These are phyloP conservation scores for Drosophila bocqueti DNA, from an alignment of 1,140 invertebrate genomes.

Conservation along the genomic window DNA sequence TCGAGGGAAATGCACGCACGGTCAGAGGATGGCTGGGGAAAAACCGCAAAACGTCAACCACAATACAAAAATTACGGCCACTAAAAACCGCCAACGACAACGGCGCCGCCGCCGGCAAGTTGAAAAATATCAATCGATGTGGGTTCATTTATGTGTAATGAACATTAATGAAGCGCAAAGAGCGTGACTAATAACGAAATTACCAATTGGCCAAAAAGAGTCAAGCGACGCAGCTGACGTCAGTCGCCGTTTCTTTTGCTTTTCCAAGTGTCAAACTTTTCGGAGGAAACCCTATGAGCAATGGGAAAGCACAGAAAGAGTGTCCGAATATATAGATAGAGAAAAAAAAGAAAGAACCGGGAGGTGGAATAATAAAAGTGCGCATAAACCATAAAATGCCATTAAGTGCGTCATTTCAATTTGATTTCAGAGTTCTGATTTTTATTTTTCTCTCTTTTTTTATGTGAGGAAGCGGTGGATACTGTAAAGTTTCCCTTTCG, in stretches of 20 bases:
- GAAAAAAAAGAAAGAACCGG: background rate
- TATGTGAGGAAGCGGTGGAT: background rate
- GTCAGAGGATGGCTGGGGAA: background rate
- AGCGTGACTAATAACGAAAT: conserved; percentile 84
- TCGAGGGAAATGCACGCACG: conserved; percentile 30
- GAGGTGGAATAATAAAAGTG: conserved; percentile 70
- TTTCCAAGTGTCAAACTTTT: conserved; percentile 16
- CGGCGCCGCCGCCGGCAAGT: conserved; percentile 48
- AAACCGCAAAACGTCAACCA: conserved; percentile 78
- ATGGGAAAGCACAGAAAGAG: conserved; percentile 9
- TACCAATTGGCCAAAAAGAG: conserved; percentile 80
- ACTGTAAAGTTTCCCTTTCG: conserved; percentile 22
- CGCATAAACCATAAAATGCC: conserved; percentile 78
- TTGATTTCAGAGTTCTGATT: conserved; percentile 66
- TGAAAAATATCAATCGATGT: conserved; percentile 82
- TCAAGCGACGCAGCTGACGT: conserved; percentile 39
- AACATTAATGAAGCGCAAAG: conserved; percentile 84
- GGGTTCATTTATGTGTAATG: conserved; percentile 83
- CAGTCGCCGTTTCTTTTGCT: conserved; percentile 4
- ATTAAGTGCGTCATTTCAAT: conserved; percentile 82
- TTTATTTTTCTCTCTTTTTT: conserved; percentile 28
- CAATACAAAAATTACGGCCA: conserved; percentile 66
- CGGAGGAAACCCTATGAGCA: conserved; percentile 10
- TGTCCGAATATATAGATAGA: background rate
- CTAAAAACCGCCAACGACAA: conserved; percentile 62